Evolutionary conservation across 2,113 vertebrate species (phyloP).

Genomic region (Pluvialis apricaria): DNA sequence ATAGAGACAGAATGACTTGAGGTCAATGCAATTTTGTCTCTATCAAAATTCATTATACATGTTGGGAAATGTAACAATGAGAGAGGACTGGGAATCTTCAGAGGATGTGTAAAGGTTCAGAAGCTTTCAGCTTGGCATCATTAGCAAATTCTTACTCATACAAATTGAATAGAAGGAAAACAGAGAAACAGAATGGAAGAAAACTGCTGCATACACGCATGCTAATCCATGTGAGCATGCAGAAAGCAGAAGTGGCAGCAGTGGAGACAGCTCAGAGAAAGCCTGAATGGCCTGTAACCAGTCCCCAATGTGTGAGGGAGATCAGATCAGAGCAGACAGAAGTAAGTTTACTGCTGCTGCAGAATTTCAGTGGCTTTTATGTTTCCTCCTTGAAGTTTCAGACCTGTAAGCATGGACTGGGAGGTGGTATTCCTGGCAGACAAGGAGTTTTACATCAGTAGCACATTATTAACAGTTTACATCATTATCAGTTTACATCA

Average conservation of each 20-base stretch:
- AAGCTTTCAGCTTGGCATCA: background rate
- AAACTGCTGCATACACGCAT: background rate
- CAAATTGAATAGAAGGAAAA: constrained; percentile 2
- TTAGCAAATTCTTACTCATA: background rate
- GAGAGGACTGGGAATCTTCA: background rate
- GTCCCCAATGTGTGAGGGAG: background rate
- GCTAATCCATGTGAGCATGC: background rate
- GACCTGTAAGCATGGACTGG: background rate
- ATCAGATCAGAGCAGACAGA: background rate
- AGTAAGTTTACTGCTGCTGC: background rate
- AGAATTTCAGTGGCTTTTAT: background rate
- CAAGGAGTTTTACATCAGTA: background rate
- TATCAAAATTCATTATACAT: background rate
- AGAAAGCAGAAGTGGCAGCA: background rate
- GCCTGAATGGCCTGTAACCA: background rate
- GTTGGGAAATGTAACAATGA: background rate
- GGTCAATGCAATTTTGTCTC: constrained; percentile 7
- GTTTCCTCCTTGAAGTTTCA: background rate
- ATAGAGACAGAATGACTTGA: background rate
- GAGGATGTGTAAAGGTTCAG: background rate
- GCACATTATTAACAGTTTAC: background rate
- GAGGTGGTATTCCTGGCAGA: background rate
- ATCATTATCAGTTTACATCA: too few relatives aligned
- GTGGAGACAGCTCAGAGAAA: background rate
- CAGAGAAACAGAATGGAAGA: background rate